Percentiles rank a stretch among this genome's conserved stretches.
phyloP scores from a whole-genome alignment of 2,797 vertebrate genomes.

The Pelochelys cantorii region DNA sequence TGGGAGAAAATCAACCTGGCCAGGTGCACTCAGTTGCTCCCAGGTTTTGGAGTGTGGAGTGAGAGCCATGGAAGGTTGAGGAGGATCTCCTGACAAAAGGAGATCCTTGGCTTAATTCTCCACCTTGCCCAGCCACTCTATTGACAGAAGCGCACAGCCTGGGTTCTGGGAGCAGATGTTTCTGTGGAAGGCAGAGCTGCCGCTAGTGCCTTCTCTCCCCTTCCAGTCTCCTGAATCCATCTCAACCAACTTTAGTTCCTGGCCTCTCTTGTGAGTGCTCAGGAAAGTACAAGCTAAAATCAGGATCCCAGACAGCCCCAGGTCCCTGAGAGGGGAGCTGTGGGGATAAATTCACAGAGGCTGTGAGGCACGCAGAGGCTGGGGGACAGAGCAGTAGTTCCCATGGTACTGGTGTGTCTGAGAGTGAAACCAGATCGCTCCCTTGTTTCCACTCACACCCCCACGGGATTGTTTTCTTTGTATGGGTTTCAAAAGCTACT shows the following conservation, averaged over 20 bases:
- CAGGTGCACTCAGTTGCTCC: too few species aligned
- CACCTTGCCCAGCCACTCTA: too few species aligned
- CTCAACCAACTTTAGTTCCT: not conserved
- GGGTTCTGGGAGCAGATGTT: too few species aligned
- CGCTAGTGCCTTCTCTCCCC: not conserved
- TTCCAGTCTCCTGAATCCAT: not conserved
- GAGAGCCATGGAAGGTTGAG: not conserved
- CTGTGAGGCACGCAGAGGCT: too few species aligned
- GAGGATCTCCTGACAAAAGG: too few species aligned
- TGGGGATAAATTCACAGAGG: too few species aligned
- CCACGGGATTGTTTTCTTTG: not conserved
- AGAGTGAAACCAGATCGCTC: not conserved
- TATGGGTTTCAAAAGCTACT: rapidly evolving
- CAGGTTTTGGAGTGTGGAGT: too few species aligned
- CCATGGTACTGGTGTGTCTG: not conserved
- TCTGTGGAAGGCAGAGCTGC: too few species aligned
- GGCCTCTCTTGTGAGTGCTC: not conserved
- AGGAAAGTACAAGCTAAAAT: not conserved
- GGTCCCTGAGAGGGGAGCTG: too few species aligned
- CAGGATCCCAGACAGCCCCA: not conserved
- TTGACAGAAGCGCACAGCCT: too few species aligned
- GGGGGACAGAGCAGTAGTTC: rapidly evolving
- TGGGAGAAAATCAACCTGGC: too few species aligned
- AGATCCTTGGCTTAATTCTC: too few species aligned
- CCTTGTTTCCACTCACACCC: not conserved